phyloP scores from a whole-genome alignment of 2,797 vertebrate genomes.

The Geotria australis region DNA sequence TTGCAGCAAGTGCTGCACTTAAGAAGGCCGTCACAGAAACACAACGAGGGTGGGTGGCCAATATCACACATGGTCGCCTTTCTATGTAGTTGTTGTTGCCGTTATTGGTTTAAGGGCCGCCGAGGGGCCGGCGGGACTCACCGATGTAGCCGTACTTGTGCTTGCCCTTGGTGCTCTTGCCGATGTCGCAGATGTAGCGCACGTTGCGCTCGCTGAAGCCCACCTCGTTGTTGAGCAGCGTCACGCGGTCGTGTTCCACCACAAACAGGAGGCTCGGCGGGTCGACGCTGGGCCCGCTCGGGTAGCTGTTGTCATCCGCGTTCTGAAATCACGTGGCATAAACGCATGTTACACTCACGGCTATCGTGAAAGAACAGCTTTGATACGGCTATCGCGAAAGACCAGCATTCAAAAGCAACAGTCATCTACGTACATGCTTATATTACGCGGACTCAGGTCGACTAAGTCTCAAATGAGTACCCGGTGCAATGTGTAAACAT shows the following conservation, averaged over 20 bases:
- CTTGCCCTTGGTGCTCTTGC: constrained; percentile 31
- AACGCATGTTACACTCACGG: background rate
- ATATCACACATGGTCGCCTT: no score
- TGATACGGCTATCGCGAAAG: no score
- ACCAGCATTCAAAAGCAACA: no score
- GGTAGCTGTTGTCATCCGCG: constrained; percentile 29
- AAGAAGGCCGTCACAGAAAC: no score
- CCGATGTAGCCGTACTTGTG: constrained; percentile 33
- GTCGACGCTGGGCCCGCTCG: background rate
- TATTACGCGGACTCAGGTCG: no score
- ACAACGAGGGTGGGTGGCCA: no score
- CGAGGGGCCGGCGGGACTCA: constrained; percentile 2
- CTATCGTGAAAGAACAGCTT: no score
- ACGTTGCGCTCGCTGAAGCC: constrained; percentile 27
- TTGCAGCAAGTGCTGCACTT: no score
- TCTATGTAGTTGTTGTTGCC: no score
- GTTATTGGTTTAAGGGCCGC: no score
- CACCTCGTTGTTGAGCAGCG: constrained; percentile 23
- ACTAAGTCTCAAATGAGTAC: background rate
- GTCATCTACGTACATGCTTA: no score
- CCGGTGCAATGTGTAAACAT: background rate
- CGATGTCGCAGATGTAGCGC: constrained; percentile 27
- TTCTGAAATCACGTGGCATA: constrained; percentile 11
- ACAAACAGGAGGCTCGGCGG: constrained; percentile 20
- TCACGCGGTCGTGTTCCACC: constrained; percentile 20